Base-by-base conservation (phyloP, 2,888 invertebrate species). In the Temnothorax unifasciatus region DNA sequence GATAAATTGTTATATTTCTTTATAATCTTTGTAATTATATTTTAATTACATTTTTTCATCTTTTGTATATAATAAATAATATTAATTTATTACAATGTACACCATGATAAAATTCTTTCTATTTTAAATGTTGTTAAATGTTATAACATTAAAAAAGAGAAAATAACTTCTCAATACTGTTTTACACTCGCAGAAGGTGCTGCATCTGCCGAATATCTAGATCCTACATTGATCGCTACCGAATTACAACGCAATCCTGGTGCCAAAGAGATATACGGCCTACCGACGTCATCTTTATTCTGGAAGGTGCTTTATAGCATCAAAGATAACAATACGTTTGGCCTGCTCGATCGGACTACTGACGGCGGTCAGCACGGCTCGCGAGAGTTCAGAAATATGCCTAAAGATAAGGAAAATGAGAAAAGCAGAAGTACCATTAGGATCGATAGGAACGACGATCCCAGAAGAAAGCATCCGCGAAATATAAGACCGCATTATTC, bases 251-350 rank as follows among this genome's bases (percentile, higher is more conserved):
- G 94, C 21, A 93, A 75, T 90, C 93, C 69, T 18, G 94, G 92
- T 77, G 95, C 95, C 61, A 96, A 96, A 69, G 95, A 95, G 85
- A 94, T 95, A 34, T 96, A 96, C 95, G 96, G 96, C 90, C 92
- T 97, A 90, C 96, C 96, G 93, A 95, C 96, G 94, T 95, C 96
- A 94, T 95, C 97, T 21, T 95, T 97, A 91, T 96, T 97, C 90
- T 95, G 96, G 85, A 96, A 96, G 92, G 95, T 97, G 84, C 95
- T 97, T 41, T 96, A 96, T 88, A 93, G 93, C 86, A 93, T 95
- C 54, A 95, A 94, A 75, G 93, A 93, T 83, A 95, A 95, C 82
- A 94, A 92, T 82, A 94, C 94, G 1, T 92, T 95, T 68, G 92
- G 91, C 82, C 86, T 94, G 8, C 91, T 91, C 13, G 92, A 94